phyloP scores from a whole-genome alignment of 2,888 invertebrate species.

The Stenodera caucasica region DNA sequence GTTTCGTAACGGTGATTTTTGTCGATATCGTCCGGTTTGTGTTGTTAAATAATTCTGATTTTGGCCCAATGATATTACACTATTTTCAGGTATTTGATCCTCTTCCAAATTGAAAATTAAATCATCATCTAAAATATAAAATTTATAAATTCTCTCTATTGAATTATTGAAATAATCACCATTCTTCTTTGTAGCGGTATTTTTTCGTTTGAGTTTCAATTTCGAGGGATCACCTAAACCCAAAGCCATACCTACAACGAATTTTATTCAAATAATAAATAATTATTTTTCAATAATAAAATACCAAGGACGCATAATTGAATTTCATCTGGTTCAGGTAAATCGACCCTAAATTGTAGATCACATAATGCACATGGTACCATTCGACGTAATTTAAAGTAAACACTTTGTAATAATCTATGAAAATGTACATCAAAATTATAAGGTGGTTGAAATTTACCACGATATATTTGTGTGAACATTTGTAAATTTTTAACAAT shows the following conservation, averaged over 20 bases:
- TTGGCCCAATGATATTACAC: conserved; percentile 19
- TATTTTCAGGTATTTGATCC: conserved; percentile 61
- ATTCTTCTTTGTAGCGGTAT: conserved; percentile 48
- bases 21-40: conserved; percentile 55
- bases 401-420: conserved; percentile 72
- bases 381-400: conserved; percentile 86
- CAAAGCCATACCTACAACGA: conserved; percentile 71
- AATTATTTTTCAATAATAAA: conserved; percentile 20
- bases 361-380: conserved; percentile 84
- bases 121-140: conserved; percentile 64
- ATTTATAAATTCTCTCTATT: conserved; percentile 6
- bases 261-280: conserved; percentile 7
- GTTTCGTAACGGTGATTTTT: conserved; percentile 60
- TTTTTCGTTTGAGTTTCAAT: conserved; percentile 56
- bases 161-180: conserved; percentile 33
- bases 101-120: conserved; percentile 85
- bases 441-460: conserved; percentile 61
- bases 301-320: conserved; percentile 63
- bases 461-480: conserved; percentile 82
- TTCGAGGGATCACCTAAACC: conserved; percentile 67
- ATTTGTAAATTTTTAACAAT: conserved; percentile 74
- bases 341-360: conserved; percentile 78
- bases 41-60: conserved; percentile 23
- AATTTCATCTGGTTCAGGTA: conserved; percentile 81
- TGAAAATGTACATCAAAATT: conserved; percentile 58